These are phyloP conservation scores for Trachelus iudaicus DNA, from an alignment of 2,888 invertebrate genomes.

Conservation along the genomic window DNA sequence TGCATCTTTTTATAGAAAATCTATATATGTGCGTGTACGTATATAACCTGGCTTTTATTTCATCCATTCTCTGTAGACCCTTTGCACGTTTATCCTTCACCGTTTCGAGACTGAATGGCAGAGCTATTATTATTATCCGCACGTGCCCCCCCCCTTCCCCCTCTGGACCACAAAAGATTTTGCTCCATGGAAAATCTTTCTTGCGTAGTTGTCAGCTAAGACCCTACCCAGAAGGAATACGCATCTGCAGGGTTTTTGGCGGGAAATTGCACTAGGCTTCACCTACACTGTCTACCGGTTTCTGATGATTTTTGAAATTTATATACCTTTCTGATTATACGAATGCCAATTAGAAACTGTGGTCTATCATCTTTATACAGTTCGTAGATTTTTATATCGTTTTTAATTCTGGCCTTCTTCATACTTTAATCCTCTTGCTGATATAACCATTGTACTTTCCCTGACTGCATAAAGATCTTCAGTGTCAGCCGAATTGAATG, in stretches of 20 bases:
- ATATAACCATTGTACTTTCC: background rate
- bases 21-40: background rate
- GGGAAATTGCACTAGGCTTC: background rate
- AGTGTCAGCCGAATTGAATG: background rate
- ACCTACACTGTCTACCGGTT: background rate
- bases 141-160: background rate
- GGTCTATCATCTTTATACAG: background rate
- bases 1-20: background rate
- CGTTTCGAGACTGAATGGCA: background rate
- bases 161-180: background rate
- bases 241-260: background rate
- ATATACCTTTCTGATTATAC: background rate
- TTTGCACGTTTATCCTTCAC: conserved; percentile 1
- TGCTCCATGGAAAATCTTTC: background rate
- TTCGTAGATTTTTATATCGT: background rate
- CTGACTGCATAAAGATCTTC: background rate
- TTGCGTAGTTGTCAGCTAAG: background rate
- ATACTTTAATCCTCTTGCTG: background rate
- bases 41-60: conserved; percentile 1
- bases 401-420: background rate
- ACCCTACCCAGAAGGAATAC: background rate
- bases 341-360: background rate
- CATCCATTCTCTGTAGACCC: background rate
- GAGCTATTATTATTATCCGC: conserved; percentile 1
- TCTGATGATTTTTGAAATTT: background rate